Percentiles rank a stretch among this genome's conserved stretches.
Conservation (phyloP, 2,888 invertebrate genomes). For the Clitarchus hookeri region DNA sequence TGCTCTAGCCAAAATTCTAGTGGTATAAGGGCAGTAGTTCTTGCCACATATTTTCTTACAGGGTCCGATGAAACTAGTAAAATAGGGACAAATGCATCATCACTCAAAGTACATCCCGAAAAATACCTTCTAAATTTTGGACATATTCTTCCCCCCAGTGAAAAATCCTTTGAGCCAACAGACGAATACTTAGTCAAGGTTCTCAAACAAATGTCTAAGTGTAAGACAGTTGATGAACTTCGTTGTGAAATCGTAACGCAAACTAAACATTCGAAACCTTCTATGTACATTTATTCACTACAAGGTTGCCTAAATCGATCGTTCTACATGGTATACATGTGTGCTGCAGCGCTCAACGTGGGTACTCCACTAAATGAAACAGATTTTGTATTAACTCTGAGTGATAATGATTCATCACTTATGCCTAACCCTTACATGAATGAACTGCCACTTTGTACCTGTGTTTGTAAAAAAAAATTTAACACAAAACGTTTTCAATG, state of each 20-base stretch:
- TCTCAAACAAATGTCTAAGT: not conserved
- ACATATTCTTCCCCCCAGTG: not conserved
- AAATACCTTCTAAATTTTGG: not conserved
- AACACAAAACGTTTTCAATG: not conserved
- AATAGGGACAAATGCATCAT: not conserved
- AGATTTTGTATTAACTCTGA: not conserved
- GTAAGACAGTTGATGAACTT: not conserved
- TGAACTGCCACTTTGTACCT: not conserved
- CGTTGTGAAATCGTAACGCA: not conserved
- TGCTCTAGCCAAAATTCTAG: not conserved
- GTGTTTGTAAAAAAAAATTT: not conserved
- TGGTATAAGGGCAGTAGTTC: not conserved
- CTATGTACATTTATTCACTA: not conserved
- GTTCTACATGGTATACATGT: not conserved
- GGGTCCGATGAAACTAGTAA: not conserved
- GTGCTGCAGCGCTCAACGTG: not conserved
- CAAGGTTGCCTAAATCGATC: not conserved
- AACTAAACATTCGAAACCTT: not conserved
- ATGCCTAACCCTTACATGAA: not conserved
- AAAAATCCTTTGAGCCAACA: not conserved
- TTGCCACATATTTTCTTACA: not conserved
- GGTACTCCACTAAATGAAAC: not conserved
- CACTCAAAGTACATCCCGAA: not conserved
- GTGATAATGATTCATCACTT: not conserved
- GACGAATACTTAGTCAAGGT: not conserved